Base-by-base conservation (phyloP, 2,113 vertebrate genomes). In the Menidia beryllina region DNA sequence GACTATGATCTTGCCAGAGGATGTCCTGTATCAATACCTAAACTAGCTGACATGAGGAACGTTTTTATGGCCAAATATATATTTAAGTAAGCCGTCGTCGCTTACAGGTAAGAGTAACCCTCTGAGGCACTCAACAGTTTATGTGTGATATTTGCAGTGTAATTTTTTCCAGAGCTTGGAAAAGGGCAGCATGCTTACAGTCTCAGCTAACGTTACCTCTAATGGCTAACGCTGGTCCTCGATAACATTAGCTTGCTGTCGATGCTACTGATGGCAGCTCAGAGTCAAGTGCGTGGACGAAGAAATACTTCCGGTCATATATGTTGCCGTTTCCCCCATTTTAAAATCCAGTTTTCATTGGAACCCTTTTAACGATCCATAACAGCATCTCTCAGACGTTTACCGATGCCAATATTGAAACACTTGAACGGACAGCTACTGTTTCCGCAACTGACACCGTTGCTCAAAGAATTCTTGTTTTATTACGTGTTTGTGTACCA, bases 331-430 rank as follows among this genome's bases (percentile, higher is more conserved):
- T 1, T 0, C 20, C n/a, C 4, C 11, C 7, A 0, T 0, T 23
- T 19, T 30, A 1, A 15, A 0, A 9, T 17, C 10, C 30, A 7
- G 4, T 39, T 13, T 48, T 21, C 34, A 38, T n/a, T n/a, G n/a
- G n/a, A n/a, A n/a, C n/a, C 11, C 15, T 19, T 70, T 39, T 87
- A 77, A 90, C 84, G 88, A 34, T 83, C 82, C 30, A 17, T 58
- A 20, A 10, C 4, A 53, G 34, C 48, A 25, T 65, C 43, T 38
- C n/a, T 14, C 26, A 23, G 34, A 75, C 69, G 30, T 21, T 12
- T 5, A 30, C 17, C 15, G 25, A 41, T 68, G 13, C 17, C 7
- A 15, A 65, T 58, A 67, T 15, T 61, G 74, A 51, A 43, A 69
- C 65, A 63, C 12, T 53, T 47, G 4, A 52, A 7, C 13, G 30